Base-by-base conservation (phyloP, 2,888 invertebrate species). In the Peribatodes rhomboidaria region DNA sequence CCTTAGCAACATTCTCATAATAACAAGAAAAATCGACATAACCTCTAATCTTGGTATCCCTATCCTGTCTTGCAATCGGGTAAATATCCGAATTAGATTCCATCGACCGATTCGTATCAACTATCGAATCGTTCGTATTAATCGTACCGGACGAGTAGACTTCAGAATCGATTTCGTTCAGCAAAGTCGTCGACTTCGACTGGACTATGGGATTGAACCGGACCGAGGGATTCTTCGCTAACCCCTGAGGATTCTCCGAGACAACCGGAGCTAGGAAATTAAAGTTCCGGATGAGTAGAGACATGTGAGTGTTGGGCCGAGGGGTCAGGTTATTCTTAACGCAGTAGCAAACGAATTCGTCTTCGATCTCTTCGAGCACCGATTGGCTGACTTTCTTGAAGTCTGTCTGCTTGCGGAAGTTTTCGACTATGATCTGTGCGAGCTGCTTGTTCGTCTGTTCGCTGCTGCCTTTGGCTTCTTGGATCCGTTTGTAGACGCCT, bases 21-120 rank as follows among this genome's bases (percentile, higher is more conserved):
- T 96, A 98, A 77, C 96, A 96, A 0, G 95, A 93, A 85, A 98
- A 98, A 85, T 97, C 96, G 0, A 98, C 97, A 81, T 98, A 98
- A 0, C 97, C 95, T 58, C 95, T 95, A 2, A 98, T 96, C 78
- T 94, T 95, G 20, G 95, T 94, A 78, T 97, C 95, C 72, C 94
- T 94, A 76, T 96, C 96, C 31, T 84, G 82, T 37, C 85, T 77
- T 0, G 81, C 82, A n/a, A 68, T 83, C 1, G 90, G 87, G 75
- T 92, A 90, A 0, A 90, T 86, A 77, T 92, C 92, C 0, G 90
- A 90, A 1, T 83, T 86, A n/a, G 90, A 89, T 55, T 92, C 88
- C 27, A 87, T 83, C 18, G 91, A 90, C 41, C 86, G 75, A 81
- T 91, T 89, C 1, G 92, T 90, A 71, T 92, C 89, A 6, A 85